Base-by-base conservation (phyloP, 2,797 vertebrate genomes). In the Trachops cirrhosus region DNA sequence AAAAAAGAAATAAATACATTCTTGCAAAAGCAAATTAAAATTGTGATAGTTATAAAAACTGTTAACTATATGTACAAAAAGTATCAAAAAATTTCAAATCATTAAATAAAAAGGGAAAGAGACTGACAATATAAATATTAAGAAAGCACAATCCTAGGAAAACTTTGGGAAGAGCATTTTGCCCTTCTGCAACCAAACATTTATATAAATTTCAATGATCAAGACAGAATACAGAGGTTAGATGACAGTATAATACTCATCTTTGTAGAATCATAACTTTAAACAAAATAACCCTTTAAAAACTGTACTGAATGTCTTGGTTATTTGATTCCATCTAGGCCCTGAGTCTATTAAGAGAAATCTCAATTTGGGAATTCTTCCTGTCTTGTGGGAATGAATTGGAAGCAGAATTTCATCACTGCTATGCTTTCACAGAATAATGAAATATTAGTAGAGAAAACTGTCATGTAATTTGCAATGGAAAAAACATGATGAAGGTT, bases 1-100 rank as follows among this genome's bases (percentile, higher is more conserved):
- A 9, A 96, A 89, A 92, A 44, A 86, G 34, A 87, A 96, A 93
- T 19, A 87, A 96, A 93, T 19, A 84, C 4, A 88, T 46, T 62
- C 62, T 94, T 92, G 32, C 29, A 92, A 74, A 87, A 96, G 29
- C 44, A 73, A 95, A 90, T 70, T 62, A 89, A 2, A 75, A 41
- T 21, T 39, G 32, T 37, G 41, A 73, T 9, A 54, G 59, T n/a
- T 59, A 54, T 41, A 15, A 94, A 92, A 89, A 83, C 19, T 91
- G 24, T 54, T 89, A 22, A 82, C 54, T 91, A 74, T 73, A 92
- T 29, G 19, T 67, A 85, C 1, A 78, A 88, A 92, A 57, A 32
- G 39, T 44, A 92, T 54, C 5, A 32, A 15, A 18, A 89, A 68
- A 48, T 2, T 52, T 78, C 24, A 94, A 75, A 68, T 89, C 37